Evolutionary conservation across 2,888 invertebrate species (phyloP).

Genomic region (Gastrophysa polygoni): DNA sequence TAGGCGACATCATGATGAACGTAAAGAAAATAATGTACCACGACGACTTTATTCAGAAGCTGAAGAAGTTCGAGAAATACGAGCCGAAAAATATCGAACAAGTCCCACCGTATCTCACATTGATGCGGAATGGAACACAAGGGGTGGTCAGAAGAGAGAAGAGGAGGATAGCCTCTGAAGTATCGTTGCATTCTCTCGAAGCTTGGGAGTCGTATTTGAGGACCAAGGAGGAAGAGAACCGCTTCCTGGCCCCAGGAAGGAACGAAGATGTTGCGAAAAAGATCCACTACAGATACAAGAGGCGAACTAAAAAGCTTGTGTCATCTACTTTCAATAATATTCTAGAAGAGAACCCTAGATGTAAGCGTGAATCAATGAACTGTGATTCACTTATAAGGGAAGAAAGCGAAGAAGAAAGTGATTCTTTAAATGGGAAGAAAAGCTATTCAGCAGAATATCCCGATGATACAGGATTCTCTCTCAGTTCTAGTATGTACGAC

Average conservation of each 20-base stretch:
- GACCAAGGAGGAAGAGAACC: conserved; percentile 17
- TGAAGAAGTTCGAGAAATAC: conserved; percentile 6
- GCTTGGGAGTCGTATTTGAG: conserved; percentile 42
- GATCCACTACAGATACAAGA: conserved; percentile 9
- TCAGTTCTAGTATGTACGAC: not conserved
- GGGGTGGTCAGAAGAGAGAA: conserved; percentile 28
- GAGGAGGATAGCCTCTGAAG: conserved; percentile 33
- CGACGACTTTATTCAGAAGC: conserved; percentile 34
- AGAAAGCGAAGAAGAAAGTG: not conserved
- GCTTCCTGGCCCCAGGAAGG: not conserved
- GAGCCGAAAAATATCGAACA: not conserved
- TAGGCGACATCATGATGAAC: conserved; percentile 35
- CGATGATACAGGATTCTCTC: not conserved
- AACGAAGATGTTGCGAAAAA: conserved; percentile 13
- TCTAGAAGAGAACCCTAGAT: conserved; percentile 32
- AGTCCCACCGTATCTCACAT: conserved; percentile 13
- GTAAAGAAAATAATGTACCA: conserved; percentile 39
- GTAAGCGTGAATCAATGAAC: not conserved
- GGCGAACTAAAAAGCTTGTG: conserved; percentile 40
- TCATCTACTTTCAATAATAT: conserved; percentile 44
- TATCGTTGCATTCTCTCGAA: conserved; percentile 39
- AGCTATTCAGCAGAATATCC: not conserved
- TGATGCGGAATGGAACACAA: not conserved
- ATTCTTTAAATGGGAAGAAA: not conserved
- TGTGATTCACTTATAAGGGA: not conserved